phyloP scores from a whole-genome alignment of 2,113 vertebrate genomes.

The Eidolon helvum region DNA sequence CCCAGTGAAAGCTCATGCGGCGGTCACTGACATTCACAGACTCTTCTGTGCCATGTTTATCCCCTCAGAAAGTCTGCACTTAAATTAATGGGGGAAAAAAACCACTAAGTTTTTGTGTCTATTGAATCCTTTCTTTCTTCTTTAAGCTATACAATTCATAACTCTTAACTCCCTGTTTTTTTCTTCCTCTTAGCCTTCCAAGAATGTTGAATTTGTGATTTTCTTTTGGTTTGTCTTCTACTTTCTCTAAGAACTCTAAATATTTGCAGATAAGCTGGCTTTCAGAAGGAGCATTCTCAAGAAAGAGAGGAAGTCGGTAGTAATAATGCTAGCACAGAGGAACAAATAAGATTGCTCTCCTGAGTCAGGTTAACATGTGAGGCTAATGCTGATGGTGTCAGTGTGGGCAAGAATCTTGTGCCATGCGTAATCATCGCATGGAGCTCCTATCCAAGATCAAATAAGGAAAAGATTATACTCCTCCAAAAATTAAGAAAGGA shows the following conservation, averaged over 20 bases:
- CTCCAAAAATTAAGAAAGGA: not conserved
- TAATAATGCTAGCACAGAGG: not conserved
- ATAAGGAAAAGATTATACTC: not conserved
- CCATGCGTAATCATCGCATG: not conserved
- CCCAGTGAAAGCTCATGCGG: not conserved
- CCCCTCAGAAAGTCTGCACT: not conserved
- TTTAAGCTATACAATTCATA: not conserved
- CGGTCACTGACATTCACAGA: not conserved
- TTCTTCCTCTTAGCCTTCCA: not conserved
- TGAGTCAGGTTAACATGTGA: not conserved
- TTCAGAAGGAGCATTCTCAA: not conserved
- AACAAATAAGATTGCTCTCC: not conserved
- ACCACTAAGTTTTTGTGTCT: not conserved
- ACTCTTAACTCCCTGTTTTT: not conserved
- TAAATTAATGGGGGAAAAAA: not conserved
- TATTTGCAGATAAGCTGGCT: slow-evolving; percentile 33
- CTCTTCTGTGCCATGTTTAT: not conserved
- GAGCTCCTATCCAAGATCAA: not conserved
- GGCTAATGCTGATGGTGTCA: not conserved
- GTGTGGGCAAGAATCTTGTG: not conserved
- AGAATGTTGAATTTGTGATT: slow-evolving; percentile 14
- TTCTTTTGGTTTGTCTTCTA: not conserved
- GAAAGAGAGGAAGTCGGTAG: not conserved
- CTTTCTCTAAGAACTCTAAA: not conserved
- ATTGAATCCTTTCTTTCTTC: not conserved